Percentiles rank a stretch among this genome's conserved stretches.
Conservation (phyloP, 2,888 invertebrate species). For the Scelioninae gen. 2 region DNA sequence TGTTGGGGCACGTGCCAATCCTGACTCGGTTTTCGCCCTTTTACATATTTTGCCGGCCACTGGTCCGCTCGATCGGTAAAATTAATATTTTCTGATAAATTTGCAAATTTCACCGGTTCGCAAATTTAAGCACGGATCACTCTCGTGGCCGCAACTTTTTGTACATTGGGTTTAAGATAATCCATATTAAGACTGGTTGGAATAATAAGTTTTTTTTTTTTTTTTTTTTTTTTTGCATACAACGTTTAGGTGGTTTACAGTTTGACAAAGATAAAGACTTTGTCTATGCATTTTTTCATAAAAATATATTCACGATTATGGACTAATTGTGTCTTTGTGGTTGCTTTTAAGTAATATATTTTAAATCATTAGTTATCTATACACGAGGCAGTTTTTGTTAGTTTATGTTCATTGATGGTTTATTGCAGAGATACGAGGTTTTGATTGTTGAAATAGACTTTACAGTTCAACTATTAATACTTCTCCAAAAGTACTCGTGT, state of each 20-base stretch:
- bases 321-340: too few species aligned
- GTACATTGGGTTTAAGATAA: slow-evolving; percentile 25
- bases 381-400: too few species aligned
- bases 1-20: slow-evolving; percentile 55
- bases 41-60: neutral
- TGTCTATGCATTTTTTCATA: too few species aligned
- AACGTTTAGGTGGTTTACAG: too few species aligned
- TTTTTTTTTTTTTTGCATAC: neutral
- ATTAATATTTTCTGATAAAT: too few species aligned
- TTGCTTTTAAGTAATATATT: slow-evolving; percentile 2
- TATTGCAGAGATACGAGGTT: slow-evolving; percentile 6
- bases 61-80: too few species aligned
- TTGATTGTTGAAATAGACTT: slow-evolving; percentile 19
- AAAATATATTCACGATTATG: too few species aligned
- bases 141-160: too few species aligned
- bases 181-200: slow-evolving; percentile 31
- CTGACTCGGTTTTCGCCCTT: slow-evolving; percentile 2
- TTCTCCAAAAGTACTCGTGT: slow-evolving; percentile 2
- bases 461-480: slow-evolving; percentile 28
- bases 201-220: slow-evolving; percentile 13
- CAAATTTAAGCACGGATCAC: too few species aligned
- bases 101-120: too few species aligned
- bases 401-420: slow-evolving; percentile 3
- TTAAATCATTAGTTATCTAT: neutral
- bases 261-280: too few species aligned